phyloP scores from a whole-genome alignment of 2,888 invertebrate species.

The Scotopteryx bipunctaria region DNA sequence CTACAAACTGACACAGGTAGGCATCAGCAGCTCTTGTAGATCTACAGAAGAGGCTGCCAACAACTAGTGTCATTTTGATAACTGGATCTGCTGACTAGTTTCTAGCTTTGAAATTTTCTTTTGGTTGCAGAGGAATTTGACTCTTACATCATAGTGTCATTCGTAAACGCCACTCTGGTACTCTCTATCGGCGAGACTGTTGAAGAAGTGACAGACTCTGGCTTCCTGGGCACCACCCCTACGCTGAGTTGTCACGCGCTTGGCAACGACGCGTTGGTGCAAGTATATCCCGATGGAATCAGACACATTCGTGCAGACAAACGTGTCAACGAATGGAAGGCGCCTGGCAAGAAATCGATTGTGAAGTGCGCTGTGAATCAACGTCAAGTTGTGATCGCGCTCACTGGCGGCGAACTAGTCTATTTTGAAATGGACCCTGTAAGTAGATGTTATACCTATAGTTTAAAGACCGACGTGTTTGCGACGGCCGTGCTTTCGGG shows the following conservation, averaged over 20 bases:
- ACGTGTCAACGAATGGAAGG: slow-evolving; percentile 99
- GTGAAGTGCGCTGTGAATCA: slow-evolving; percentile 99
- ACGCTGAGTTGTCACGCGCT: slow-evolving; percentile 99
- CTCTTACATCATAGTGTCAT: slow-evolving; percentile 99
- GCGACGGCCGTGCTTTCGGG: slow-evolving; percentile 58
- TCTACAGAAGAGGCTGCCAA: slow-evolving; percentile 57
- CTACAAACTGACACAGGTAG: slow-evolving; percentile 71
- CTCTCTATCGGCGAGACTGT: slow-evolving; percentile 99
- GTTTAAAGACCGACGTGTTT: slow-evolving; percentile 65
- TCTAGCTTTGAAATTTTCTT: slow-evolving; percentile 67
- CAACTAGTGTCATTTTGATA: slow-evolving; percentile 48
- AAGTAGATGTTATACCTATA: slow-evolving; percentile 66
- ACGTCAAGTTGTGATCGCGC: slow-evolving; percentile 98
- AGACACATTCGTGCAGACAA: slow-evolving; percentile 99
- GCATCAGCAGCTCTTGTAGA: slow-evolving; percentile 59
- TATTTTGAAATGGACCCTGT: slow-evolving; percentile 99
- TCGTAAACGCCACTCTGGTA: slow-evolving; percentile 98
- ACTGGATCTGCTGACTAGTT: slow-evolving; percentile 35
- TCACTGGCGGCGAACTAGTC: slow-evolving; percentile 98
- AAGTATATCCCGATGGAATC: slow-evolving; percentile 99
- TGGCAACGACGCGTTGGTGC: slow-evolving; percentile 98
- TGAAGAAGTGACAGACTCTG: slow-evolving; percentile 99
- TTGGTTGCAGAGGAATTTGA: slow-evolving; percentile 97
- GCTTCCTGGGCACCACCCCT: slow-evolving; percentile 98
- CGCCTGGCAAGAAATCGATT: slow-evolving; percentile 98